Evolutionary conservation across 2,113 vertebrate species (phyloP).

Genomic region (Podiceps cristatus): DNA sequence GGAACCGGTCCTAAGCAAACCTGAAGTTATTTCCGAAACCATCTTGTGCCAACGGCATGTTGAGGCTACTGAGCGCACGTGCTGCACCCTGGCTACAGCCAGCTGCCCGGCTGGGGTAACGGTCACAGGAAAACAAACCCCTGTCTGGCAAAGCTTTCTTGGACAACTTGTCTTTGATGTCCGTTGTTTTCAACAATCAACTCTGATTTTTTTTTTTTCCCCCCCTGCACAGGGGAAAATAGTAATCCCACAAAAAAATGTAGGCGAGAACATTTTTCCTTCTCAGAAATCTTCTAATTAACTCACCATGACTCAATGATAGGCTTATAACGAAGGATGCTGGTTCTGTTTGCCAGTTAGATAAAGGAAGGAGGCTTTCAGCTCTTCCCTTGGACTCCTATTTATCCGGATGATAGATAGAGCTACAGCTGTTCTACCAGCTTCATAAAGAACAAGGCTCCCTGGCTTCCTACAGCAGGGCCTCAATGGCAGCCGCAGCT

Average conservation of each 20-base stretch:
- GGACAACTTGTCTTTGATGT: not conserved
- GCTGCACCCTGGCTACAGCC: not conserved
- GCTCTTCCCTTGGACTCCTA: not conserved
- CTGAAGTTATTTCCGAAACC: constrained; percentile 32
- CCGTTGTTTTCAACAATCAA: not conserved
- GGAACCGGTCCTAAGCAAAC: not conserved
- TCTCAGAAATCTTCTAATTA: not conserved
- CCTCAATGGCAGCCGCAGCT: constrained; percentile 26
- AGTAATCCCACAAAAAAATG: not conserved
- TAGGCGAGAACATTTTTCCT: not conserved
- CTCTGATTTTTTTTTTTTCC: not conserved
- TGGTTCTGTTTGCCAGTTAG: not conserved
- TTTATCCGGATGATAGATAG: constrained; percentile 61
- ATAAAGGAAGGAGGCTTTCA: constrained; percentile 6
- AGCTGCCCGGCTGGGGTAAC: not conserved
- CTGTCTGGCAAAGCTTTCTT: not conserved
- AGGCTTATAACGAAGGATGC: not conserved
- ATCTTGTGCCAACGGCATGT: not conserved
- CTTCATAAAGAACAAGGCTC: constrained; percentile 63
- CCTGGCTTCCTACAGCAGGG: constrained; percentile 54
- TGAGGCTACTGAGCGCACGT: not conserved
- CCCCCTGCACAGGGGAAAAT: not conserved
- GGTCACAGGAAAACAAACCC: not conserved
- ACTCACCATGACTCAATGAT: not conserved
- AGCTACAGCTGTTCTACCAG: constrained; percentile 63